Evolutionary conservation across 2,797 vertebrate genomes (phyloP).

Genomic region (Merluccius polli): DNA sequence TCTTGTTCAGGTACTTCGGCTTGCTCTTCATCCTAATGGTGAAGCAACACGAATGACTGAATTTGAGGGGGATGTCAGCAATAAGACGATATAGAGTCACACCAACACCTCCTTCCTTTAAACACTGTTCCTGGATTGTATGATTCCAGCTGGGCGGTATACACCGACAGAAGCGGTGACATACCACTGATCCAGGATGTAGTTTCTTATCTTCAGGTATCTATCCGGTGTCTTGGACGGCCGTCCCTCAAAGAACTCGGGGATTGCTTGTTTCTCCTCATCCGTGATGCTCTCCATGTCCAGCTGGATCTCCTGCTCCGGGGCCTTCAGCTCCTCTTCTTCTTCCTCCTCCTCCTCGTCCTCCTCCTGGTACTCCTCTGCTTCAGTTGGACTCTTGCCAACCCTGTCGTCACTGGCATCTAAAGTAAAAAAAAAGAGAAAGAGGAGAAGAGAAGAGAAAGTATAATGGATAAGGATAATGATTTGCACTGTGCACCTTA

Average conservation of each 20-base stretch:
- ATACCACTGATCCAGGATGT: conserved; percentile 97
- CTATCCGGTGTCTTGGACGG: conserved; percentile 94
- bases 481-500: too few relatives aligned
- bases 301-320: conserved; percentile 87
- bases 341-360: conserved; percentile 69
- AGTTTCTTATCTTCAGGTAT: conserved; percentile 97
- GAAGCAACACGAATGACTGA: not conserved
- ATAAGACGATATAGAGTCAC: not conserved
- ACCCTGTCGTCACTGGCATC: conserved; percentile 27
- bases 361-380: conserved; percentile 34
- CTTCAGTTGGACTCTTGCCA: conserved; percentile 21
- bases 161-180: conserved; percentile 8
- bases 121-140: not conserved
- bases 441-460: too few relatives aligned
- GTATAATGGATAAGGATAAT: not conserved
- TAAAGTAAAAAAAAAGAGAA: conserved; percentile 14
- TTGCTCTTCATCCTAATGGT: conserved; percentile 82
- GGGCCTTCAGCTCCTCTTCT: conserved; percentile 83
- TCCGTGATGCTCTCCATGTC: conserved; percentile 81
- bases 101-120: not conserved
- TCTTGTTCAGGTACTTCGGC: conserved; percentile 97
- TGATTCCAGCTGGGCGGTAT: not conserved
- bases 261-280: conserved; percentile 95
- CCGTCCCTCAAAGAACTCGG: conserved; percentile 96
- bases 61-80: not conserved